Evolutionary conservation across 2,888 invertebrate species (phyloP), one percentile per base, ranked within the genome.

Genomic region (Campoletis raptor): DNA sequence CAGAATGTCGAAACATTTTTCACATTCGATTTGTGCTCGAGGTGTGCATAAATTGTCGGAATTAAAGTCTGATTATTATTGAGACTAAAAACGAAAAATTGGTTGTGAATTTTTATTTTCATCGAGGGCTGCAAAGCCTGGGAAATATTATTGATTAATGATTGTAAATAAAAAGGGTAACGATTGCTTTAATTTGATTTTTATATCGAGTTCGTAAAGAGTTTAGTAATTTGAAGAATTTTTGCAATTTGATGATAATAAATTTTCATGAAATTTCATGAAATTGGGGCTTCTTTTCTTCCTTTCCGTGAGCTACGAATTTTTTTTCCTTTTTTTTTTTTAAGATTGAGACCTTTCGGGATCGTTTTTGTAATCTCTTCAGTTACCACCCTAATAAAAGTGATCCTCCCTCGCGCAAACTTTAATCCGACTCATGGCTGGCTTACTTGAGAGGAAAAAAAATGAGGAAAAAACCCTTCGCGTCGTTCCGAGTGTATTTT

Each of bases 401-500:
- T 64, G 37, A 42, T 79, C 57, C 40, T 54, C 69, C 36, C 72
- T 45, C 67, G 52, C 48, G 72, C 48, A 37, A 48, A 21, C 61
- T 81, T 64, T 72, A 40, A 81, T 81, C 72, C 67, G 52, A 78
- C 52, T 66, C 37, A 45, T 40, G 64, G 36, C 18, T 30, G 54
- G 30, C 69, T 54, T 42, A 30, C 30, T 30, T 12, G 18, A 54
- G 42, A n/a, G 54, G 15, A 24, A 73, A 36, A 40, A 42, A 45
- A 64, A 48, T 42, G 24, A 15, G 42, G 24, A 15, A 37, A 70
- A 64, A 24, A 61, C 24, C 24, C 15, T 36, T 61, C 15, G 78
- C 79, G 72, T 72, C 48, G 61, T 72, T 81, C 48, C 37, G 72
- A 61, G 36, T 36, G 54, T 54, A n/a, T 40, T 72, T 81, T 64